Evolutionary conservation across 1,140 invertebrate species (phyloP).

Genomic region (Drosophila obscura): DNA sequence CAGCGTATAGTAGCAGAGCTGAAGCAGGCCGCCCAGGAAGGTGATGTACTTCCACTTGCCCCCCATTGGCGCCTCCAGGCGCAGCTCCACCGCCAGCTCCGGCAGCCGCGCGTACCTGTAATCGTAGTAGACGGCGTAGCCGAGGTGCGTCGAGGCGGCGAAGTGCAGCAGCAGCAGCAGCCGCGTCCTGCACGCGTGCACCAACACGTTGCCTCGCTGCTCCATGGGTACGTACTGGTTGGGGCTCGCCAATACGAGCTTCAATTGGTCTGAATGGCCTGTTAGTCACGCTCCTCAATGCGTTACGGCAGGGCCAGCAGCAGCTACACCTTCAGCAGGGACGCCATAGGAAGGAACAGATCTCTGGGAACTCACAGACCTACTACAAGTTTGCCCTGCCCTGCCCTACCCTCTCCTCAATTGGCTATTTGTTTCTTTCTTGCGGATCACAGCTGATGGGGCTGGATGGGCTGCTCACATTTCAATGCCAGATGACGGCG

Average conservation of each 20-base stretch:
- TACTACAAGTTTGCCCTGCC: too few relatives aligned
- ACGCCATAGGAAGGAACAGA: too few relatives aligned
- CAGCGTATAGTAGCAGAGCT: constrained; percentile 88
- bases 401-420: too few relatives aligned
- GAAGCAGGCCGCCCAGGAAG: constrained; percentile 90
- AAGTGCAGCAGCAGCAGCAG: constrained; percentile 86
- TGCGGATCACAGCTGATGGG: constrained; percentile 15
- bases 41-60: constrained; percentile 94
- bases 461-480: constrained; percentile 24
- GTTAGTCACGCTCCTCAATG: too few relatives aligned
- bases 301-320: too few relatives aligned
- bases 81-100: constrained; percentile 85
- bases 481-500: constrained; percentile 44
- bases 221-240: constrained; percentile 20
- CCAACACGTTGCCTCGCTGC: background rate
- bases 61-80: constrained; percentile 84
- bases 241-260: too few relatives aligned
- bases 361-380: too few relatives aligned
- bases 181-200: too few relatives aligned
- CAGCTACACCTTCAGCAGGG: too few relatives aligned
- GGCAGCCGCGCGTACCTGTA: constrained; percentile 86
- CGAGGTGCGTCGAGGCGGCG: constrained; percentile 87
- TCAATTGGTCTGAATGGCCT: too few relatives aligned
- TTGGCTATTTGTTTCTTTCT: background rate
- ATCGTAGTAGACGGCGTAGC: constrained; percentile 89